Percentiles rank a stretch among this genome's conserved stretches.
Conservation (phyloP, 2,113 vertebrate species). For the Lates calcarifer region DNA sequence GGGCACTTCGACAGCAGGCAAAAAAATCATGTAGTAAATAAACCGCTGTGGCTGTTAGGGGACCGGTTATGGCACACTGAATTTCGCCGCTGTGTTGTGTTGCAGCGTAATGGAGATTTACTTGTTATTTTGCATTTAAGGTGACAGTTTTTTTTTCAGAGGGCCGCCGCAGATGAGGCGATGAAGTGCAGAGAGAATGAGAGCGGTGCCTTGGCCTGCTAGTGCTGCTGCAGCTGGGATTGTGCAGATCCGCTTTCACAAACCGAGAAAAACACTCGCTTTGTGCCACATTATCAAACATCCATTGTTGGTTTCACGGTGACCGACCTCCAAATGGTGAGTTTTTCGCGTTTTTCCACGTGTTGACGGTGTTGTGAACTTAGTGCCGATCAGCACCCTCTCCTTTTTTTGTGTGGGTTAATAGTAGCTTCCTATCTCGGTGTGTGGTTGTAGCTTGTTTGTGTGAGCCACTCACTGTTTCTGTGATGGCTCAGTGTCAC, state of each 20-base stretch:
- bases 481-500: slow-evolving; percentile 77
- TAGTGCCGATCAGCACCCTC: slow-evolving; percentile 57
- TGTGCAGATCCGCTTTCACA: slow-evolving; percentile 84
- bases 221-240: slow-evolving; percentile 82
- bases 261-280: slow-evolving; percentile 81
- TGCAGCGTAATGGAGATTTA: slow-evolving; percentile 65
- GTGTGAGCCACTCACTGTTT: slow-evolving; percentile 65
- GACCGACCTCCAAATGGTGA: slow-evolving; percentile 86
- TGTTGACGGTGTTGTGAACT: slow-evolving; percentile 61
- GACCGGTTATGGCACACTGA: slow-evolving; percentile 68
- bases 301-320: slow-evolving; percentile 77
- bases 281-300: slow-evolving; percentile 70
- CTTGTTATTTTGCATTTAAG: slow-evolving; percentile 64
- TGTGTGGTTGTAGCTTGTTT: slow-evolving; percentile 74
- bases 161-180: slow-evolving; percentile 81
- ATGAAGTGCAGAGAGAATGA: slow-evolving; percentile 85
- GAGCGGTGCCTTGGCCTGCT: slow-evolving; percentile 84
- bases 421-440: slow-evolving; percentile 72
- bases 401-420: slow-evolving; percentile 66
- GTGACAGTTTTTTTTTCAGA: slow-evolving; percentile 76
- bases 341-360: slow-evolving; percentile 73
- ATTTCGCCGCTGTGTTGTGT: slow-evolving; percentile 53
- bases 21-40: slow-evolving; percentile 83
- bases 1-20: slow-evolving; percentile 84
- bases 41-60: slow-evolving; percentile 69